Evolutionary conservation across 2,888 invertebrate species (phyloP).

Genomic region (Hemithea aestivaria): DNA sequence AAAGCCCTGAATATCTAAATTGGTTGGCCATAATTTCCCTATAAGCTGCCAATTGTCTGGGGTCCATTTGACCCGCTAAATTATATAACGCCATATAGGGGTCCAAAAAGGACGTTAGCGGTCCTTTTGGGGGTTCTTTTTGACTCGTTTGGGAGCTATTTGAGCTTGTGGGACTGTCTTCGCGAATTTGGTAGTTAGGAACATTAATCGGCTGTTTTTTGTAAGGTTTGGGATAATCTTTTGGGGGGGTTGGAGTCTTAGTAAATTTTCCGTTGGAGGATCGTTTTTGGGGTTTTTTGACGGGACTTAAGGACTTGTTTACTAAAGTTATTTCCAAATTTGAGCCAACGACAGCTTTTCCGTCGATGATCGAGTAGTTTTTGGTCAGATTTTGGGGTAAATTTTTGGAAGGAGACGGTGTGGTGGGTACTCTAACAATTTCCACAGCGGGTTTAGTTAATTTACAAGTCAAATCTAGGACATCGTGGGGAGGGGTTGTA

Average conservation of each 20-base stretch:
- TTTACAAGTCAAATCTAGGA: constrained; percentile 82
- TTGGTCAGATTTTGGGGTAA: constrained; percentile 69
- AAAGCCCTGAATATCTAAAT: constrained; percentile 53
- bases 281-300: constrained; percentile 67
- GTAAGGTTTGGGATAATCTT: constrained; percentile 43
- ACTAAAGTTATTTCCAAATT: constrained; percentile 87
- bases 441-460: constrained; percentile 72
- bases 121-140: constrained; percentile 45
- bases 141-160: constrained; percentile 41
- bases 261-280: constrained; percentile 78
- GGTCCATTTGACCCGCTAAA: constrained; percentile 62
- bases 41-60: constrained; percentile 62
- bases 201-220: constrained; percentile 52
- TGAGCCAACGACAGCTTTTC: constrained; percentile 75
- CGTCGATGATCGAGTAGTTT: constrained; percentile 63
- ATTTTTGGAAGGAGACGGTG: constrained; percentile 59
- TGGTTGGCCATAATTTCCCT: constrained; percentile 64
- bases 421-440: constrained; percentile 74
- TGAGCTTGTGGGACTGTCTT: constrained; percentile 53
- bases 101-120: constrained; percentile 51
- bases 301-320: constrained; percentile 58
- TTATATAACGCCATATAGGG: constrained; percentile 68
- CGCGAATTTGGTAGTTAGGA: constrained; percentile 61
- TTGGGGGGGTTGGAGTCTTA: constrained; percentile 65
- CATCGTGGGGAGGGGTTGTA: constrained; percentile 70